Base-by-base conservation (phyloP, 2,113 vertebrate species). In the Lampris megalopsis region DNA sequence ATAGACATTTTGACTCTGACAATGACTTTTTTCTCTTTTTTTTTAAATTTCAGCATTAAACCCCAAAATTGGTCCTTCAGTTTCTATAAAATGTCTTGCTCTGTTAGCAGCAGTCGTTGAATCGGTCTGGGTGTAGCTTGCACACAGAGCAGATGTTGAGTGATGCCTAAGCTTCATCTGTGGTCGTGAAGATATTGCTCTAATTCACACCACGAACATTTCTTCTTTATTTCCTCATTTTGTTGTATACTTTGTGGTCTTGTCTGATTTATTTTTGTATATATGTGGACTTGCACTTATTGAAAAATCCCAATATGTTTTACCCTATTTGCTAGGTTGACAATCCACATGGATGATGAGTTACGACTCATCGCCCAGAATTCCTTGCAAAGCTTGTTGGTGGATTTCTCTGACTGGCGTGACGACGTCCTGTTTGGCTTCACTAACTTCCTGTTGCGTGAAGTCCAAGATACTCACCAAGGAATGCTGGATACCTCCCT, bases 331-430 rank as follows among this genome's bases (percentile, higher is more conserved):
- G 6, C 10, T 79, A 99, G 97, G 78, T 89, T 99, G 7, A 99
- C 97, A 0, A 99, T 98, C 73, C 98, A 99, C 77, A 99, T 99
- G 97, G 98, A 99, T 24, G 97, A 99, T 73, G 98, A 99, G 74
- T 94, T 99, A 68, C 94, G 98, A 6, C 97, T 98, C 50, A 98
- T 99, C 66, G 96, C 98, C 41, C 97, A 98, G 90, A 99, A 98
- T 80, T 99, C 97, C 73, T 94, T 99, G 72, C 98, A 99, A 89
- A 98, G 97, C 48, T 90, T 99, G 52, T 92, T 99, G 62, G 94
- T 98, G 73, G 98, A 99, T 89, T 97, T 99, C 90, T 88, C 95
- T 0, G 97, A 98, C 82, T 99, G 98, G 98, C 93, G 97, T 36
- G 97, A 98, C 69, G 97, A 99, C 2, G 97, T 98, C 0, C 92